phyloP scores from a whole-genome alignment of 2,888 invertebrate genomes.

The Oxyscelio sp. region DNA sequence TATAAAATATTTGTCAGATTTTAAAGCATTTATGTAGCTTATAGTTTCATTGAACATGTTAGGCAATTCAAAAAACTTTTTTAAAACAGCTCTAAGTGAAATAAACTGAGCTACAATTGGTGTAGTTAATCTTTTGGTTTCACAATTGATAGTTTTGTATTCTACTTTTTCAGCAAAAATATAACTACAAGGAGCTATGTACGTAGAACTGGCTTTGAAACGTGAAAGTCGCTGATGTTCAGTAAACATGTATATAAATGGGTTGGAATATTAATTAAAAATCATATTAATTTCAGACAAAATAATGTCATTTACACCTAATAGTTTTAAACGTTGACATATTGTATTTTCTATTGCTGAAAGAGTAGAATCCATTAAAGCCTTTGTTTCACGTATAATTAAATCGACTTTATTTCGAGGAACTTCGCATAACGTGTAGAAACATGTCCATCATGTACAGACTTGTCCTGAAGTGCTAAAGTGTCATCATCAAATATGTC shows the following conservation, averaged over 20 bases:
- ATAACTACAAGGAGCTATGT: slow-evolving; percentile 30
- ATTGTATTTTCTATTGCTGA: no score
- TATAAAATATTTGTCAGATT: slow-evolving; percentile 35
- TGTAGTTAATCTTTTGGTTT: slow-evolving; percentile 1
- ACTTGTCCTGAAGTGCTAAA: neutral
- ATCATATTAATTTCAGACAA: no score
- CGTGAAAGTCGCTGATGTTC: no score
- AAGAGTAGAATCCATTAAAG: no score
- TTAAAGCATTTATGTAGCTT: slow-evolving; percentile 44
- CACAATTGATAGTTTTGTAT: slow-evolving; percentile 32
- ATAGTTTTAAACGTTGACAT: no score
- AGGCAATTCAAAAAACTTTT: slow-evolving; percentile 61
- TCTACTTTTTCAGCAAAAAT: slow-evolving; percentile 42
- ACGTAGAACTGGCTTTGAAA: neutral
- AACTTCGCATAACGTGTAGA: no score
- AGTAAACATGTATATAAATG: no score
- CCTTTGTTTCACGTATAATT: no score
- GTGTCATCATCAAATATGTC: neutral
- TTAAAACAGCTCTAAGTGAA: slow-evolving; percentile 46
- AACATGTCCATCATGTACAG: neutral
- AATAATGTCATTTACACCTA: no score
- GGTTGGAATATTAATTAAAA: no score
- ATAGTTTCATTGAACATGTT: slow-evolving; percentile 40
- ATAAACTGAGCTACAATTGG: slow-evolving; percentile 45
- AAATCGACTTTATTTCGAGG: no score